Base-by-base conservation (phyloP, 2,797 vertebrate species). In the Poeciliopsis paucimaculata region DNA sequence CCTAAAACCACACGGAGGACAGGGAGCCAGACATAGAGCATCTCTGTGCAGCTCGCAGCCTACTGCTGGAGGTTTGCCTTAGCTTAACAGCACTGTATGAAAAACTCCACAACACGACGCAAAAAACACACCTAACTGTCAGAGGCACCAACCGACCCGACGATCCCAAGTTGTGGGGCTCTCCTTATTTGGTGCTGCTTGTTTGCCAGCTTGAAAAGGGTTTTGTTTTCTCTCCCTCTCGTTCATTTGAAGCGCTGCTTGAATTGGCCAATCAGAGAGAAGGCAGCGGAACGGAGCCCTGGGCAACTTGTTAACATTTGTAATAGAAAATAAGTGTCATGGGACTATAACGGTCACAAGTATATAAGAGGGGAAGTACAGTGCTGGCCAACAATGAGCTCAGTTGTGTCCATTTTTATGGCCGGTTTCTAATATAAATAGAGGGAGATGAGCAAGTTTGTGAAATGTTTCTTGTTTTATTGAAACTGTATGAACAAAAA, bases 1-100 rank as follows among this genome's bases (percentile, higher is more conserved):
- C 95, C 95, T 96, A 95, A 96, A 96, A 95, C 94, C 93, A 96
- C 95, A 96, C 77, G 81, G 91, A 92, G 92, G 91, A 93, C 88
- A 92, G 82, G 82, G 76, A 91, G 87, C 82, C 86, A 88, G 89
- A 95, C 92, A 94, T 90, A 94, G 92, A 94, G 92, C 92, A 93
- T 94, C 92, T 93, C 94, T 96, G 93, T 96, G 90, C 83, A 43
- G 82, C 89, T 94, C 81, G 34, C 92, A 90, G 89, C 64, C 84
- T 71, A 71, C 89, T 87, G 88, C 81, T 91, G 91, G 92, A 92
- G 91, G 81, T 85, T 62, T 88, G 92, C 91, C 90, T 82, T 77
- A 72, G 90, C 86, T 89, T 92, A 92, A 91, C 91, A 89, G 92
- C 84, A 70, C 71, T 7, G n/a, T 90, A 91, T 84, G 85, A 92